Evolutionary conservation across 2,113 vertebrate genomes (phyloP).

Genomic region (Trogon melanurus): DNA sequence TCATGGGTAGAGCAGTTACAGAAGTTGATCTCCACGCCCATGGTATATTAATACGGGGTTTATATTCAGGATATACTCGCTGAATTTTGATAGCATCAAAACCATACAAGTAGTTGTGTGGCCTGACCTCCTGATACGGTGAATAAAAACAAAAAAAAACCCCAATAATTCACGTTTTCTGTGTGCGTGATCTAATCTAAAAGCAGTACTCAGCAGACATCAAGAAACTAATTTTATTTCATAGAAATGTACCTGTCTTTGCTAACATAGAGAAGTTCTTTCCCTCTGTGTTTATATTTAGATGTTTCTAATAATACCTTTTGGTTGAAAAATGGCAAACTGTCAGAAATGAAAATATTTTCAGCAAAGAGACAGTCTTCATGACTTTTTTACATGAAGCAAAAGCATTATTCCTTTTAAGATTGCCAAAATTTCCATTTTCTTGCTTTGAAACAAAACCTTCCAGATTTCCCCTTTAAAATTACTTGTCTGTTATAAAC

Average conservation of each 20-base stretch:
- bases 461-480: slow-evolving; percentile 39
- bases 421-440: slow-evolving; percentile 62
- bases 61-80: neutral
- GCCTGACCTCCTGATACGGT: neutral
- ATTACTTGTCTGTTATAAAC: slow-evolving; percentile 48
- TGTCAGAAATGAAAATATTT: slow-evolving; percentile 65
- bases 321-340: slow-evolving; percentile 49
- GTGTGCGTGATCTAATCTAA: neutral
- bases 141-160: neutral
- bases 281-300: slow-evolving; percentile 44
- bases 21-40: neutral
- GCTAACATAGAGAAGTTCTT: neutral
- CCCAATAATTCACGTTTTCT: neutral
- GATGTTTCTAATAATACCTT: slow-evolving; percentile 46
- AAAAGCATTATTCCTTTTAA: slow-evolving; percentile 52
- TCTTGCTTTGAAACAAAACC: slow-evolving; percentile 55
- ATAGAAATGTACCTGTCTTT: slow-evolving; percentile 42
- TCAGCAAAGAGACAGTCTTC: slow-evolving; percentile 38
- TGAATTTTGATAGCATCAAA: neutral
- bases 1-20: neutral
- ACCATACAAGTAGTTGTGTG: neutral
- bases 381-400: slow-evolving; percentile 5
- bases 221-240: neutral
- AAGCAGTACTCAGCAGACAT: neutral
- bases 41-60: neutral